phyloP scores from a whole-genome alignment of 2,888 invertebrate genomes.

The Heliconius aoede region DNA sequence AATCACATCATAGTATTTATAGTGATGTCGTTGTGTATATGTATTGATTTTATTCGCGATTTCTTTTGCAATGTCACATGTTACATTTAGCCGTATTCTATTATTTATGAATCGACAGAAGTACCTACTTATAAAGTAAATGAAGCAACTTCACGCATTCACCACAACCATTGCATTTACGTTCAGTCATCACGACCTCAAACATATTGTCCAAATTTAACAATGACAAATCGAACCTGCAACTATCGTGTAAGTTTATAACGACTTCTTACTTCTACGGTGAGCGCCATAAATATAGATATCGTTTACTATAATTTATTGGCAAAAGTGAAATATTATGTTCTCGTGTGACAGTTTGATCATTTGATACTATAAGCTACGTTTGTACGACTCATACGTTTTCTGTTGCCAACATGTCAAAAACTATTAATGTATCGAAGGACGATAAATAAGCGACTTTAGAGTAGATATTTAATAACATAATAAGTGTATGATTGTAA shows the following conservation, averaged over 20 bases:
- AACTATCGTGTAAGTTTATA: background rate
- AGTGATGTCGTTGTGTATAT: conserved; percentile 2
- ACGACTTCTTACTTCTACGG: no score
- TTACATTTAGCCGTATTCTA: background rate
- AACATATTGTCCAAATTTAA: background rate
- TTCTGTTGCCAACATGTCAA: conserved; percentile 31
- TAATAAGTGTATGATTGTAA: background rate
- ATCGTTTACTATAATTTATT: conserved; percentile 11
- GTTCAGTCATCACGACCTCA: background rate
- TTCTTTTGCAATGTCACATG: background rate
- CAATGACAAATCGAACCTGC: background rate
- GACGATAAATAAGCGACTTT: conserved; percentile 41
- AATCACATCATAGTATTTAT: conserved; percentile 5
- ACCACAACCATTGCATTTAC: no score
- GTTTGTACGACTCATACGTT: background rate
- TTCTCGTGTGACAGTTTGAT: conserved; percentile 23
- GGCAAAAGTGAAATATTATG: conserved; percentile 17
- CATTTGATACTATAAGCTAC: conserved; percentile 6
- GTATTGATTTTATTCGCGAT: conserved; percentile 17
- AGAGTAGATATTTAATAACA: background rate
- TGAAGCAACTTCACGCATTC: no score
- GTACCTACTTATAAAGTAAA: background rate
- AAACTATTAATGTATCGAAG: conserved; percentile 28
- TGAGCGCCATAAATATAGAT: background rate
- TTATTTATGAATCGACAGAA: background rate